These are phyloP conservation scores for Gnatocerus cornutus DNA, from an alignment of 2,888 invertebrate genomes.

Conservation along the genomic window DNA sequence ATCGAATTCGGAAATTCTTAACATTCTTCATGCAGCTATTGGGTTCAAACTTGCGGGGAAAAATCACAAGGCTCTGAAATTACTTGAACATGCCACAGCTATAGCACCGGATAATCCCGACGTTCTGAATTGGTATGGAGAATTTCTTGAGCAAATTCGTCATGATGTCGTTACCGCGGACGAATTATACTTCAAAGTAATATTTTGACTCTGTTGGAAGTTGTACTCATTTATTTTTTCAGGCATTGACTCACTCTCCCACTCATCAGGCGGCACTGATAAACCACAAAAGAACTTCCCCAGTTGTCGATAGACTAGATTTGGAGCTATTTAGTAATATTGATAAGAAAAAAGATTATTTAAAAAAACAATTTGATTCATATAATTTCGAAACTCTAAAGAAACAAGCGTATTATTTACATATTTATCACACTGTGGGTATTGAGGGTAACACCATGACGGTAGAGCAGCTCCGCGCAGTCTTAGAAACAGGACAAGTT, in stretches of 20 bases:
- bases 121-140: conserved; percentile 92
- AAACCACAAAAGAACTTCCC: conserved; percentile 89
- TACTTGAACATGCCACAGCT: conserved; percentile 93
- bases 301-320: conserved; percentile 93
- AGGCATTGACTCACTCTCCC: conserved; percentile 87
- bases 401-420: conserved; percentile 95
- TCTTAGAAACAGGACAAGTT: conserved; percentile 91
- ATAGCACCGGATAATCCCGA: conserved; percentile 95
- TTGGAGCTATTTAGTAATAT: conserved; percentile 83
- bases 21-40: conserved; percentile 87
- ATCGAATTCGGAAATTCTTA: conserved; percentile 83
- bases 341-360: conserved; percentile 87
- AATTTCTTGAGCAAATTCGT: conserved; percentile 90
- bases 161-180: conserved; percentile 92
- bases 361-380: conserved; percentile 85
- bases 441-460: conserved; percentile 99
- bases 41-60: conserved; percentile 90
- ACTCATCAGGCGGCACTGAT: conserved; percentile 85
- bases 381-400: conserved; percentile 89
- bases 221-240: conserved; percentile 4
- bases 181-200: conserved; percentile 87
- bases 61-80: conserved; percentile 86
- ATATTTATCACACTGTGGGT: conserved; percentile 97
- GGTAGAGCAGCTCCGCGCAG: conserved; percentile 90
- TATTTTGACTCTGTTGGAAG: neutral